Evolutionary conservation across 2,888 invertebrate species (phyloP).

Genomic region (Drosophila atripex): DNA sequence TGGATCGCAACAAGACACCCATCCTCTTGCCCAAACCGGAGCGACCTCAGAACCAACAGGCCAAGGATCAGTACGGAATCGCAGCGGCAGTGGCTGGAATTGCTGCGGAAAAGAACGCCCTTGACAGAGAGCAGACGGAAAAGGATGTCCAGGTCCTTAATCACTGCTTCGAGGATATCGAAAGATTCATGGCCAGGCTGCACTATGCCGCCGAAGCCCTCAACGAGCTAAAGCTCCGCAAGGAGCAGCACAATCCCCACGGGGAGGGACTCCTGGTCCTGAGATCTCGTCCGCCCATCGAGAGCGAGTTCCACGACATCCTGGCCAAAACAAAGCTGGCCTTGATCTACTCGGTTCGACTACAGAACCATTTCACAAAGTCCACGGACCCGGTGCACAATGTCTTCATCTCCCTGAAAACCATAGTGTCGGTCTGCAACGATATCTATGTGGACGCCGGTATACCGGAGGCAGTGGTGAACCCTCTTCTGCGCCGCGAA

Average conservation of each 20-base stretch:
- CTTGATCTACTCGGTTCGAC: constrained; percentile 96
- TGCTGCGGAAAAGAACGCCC: constrained; percentile 91
- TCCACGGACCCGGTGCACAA: constrained; percentile 98
- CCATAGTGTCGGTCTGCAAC: constrained; percentile 98
- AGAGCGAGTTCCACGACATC: constrained; percentile 97
- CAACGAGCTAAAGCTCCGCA: constrained; percentile 93
- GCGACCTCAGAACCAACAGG: constrained; percentile 55
- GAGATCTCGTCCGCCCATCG: constrained; percentile 97
- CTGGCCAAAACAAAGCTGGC: constrained; percentile 99
- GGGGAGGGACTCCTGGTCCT: constrained; percentile 96
- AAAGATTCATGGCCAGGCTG: constrained; percentile 97
- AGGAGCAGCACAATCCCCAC: constrained; percentile 87
- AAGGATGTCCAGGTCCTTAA: constrained; percentile 97
- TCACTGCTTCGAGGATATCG: constrained; percentile 99
- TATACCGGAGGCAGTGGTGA: constrained; percentile 92
- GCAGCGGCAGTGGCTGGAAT: constrained; percentile 83
- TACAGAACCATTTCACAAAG: constrained; percentile 98
- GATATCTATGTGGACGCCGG: constrained; percentile 92
- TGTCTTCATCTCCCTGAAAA: constrained; percentile 96
- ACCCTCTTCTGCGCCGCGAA: constrained; percentile 95
- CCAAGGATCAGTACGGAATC: constrained; percentile 81
- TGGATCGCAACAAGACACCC: constrained; percentile 83
- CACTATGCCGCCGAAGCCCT: constrained; percentile 98
- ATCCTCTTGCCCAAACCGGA: constrained; percentile 67
- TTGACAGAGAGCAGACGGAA: constrained; percentile 96